These are phyloP conservation scores for Gryllus bimaculatus DNA, from an alignment of 1,140 invertebrate species.

Conservation along the genomic window DNA sequence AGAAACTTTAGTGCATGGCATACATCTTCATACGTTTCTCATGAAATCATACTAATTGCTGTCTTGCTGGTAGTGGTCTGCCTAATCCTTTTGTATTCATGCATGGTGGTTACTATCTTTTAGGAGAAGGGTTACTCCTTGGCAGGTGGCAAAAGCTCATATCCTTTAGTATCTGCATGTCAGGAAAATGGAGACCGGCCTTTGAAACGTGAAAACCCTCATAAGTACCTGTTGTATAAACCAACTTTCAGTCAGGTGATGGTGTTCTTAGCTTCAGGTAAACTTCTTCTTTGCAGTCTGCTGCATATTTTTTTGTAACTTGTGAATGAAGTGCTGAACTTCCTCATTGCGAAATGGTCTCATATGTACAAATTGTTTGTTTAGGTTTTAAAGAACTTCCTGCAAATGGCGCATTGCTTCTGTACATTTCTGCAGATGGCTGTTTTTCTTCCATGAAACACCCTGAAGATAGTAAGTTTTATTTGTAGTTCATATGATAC, in stretches of 20 bases:
- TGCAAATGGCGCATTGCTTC: conserved; percentile 75
- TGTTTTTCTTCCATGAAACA: conserved; percentile 81
- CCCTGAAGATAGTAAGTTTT: conserved; percentile 74
- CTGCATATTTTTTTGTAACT: background rate
- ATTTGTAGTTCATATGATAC: background rate
- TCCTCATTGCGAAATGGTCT: background rate
- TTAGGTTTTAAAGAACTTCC: conserved; percentile 80
- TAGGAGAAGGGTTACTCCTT: conserved; percentile 35
- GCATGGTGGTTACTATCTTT: conserved; percentile 34
- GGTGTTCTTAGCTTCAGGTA: conserved; percentile 83
- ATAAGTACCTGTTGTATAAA: conserved; percentile 94
- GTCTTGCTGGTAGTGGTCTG: too few species aligned
- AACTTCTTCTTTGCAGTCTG: background rate
- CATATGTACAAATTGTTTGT: conserved; percentile 15
- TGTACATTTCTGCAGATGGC: conserved; percentile 92
- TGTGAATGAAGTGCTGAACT: background rate
- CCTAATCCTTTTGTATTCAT: background rate
- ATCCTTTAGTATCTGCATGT: conserved; percentile 30
- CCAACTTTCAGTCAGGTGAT: conserved; percentile 89
- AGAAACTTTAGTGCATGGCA: too few species aligned
- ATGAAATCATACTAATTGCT: too few species aligned
- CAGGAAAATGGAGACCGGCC: conserved; percentile 58
- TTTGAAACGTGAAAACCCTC: conserved; percentile 79
- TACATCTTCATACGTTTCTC: too few species aligned
- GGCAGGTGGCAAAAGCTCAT: conserved; percentile 27